Evolutionary conservation across 2,797 vertebrate genomes (phyloP).

Genomic region (Falco novaeseelandiae): DNA sequence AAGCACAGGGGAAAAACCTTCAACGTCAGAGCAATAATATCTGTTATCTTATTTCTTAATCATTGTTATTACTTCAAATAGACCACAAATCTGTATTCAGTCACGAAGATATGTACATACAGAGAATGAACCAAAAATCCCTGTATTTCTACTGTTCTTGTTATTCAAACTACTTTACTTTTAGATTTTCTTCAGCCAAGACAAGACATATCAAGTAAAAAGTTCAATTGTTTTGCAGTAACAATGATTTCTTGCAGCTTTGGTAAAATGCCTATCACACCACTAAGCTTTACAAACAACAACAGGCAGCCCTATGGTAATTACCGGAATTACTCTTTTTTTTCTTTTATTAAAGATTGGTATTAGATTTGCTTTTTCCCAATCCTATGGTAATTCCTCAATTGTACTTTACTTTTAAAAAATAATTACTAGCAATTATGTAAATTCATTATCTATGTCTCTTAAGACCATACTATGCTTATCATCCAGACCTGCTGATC

Average conservation of each 20-base stretch:
- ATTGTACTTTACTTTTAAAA: constrained; percentile 46
- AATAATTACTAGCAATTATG: constrained; percentile 61
- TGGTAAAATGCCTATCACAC: not conserved
- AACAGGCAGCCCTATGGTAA: not conserved
- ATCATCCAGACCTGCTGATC: constrained; percentile 40
- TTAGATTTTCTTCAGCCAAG: not conserved
- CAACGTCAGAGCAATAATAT: not conserved
- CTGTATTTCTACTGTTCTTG: not conserved
- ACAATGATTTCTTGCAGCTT: not conserved
- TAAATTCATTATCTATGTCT: constrained; percentile 64
- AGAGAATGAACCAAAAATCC: not conserved
- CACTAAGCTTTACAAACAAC: constrained; percentile 6
- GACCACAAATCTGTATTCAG: not conserved
- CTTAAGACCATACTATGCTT: constrained; percentile 31
- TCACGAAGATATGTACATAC: not conserved
- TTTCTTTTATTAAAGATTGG: constrained; percentile 13
- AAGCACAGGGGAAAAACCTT: not conserved
- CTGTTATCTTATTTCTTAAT: not conserved
- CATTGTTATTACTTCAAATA: not conserved
- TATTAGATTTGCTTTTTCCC: constrained; percentile 32
- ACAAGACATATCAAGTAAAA: not conserved
- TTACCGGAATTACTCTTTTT: constrained; percentile 6
- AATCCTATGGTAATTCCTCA: constrained; percentile 11
- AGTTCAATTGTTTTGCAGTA: not conserved
- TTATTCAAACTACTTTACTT: not conserved